phyloP scores from a whole-genome alignment of 2,113 vertebrate genomes.

The Sylvilagus bachmani region DNA sequence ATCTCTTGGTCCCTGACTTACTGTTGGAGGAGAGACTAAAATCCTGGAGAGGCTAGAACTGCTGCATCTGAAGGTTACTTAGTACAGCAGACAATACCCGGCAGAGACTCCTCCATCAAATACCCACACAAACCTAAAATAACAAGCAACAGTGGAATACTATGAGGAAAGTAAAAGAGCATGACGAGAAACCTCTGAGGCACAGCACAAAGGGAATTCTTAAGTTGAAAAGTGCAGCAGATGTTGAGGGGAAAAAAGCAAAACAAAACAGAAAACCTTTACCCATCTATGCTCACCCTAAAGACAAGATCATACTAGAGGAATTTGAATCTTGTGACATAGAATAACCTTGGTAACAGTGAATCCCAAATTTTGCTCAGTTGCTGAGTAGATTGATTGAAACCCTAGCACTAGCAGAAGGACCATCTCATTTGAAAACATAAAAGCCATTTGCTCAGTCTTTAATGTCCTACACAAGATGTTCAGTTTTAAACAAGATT shows the following conservation, averaged over 20 bases:
- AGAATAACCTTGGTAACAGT: not conserved
- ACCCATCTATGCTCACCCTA: not conserved
- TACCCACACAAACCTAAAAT: not conserved
- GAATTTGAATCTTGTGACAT: not conserved
- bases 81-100: not conserved
- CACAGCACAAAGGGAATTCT: not conserved
- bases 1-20: not conserved
- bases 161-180: not conserved
- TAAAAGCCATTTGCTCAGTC: constrained; percentile 7
- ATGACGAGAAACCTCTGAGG: not conserved
- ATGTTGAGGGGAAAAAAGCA: not conserved
- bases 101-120: not conserved
- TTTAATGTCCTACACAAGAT: constrained; percentile 22
- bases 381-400: not conserved
- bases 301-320: not conserved
- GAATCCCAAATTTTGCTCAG: not conserved
- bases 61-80: not conserved
- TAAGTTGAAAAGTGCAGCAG: not conserved
- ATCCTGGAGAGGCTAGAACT: not conserved
- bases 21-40: not conserved
- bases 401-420: not conserved
- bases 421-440: not conserved
- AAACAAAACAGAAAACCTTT: not conserved
- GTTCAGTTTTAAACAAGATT: constrained; percentile 1
- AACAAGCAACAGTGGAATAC: not conserved